Evolutionary conservation across 2,888 invertebrate species (phyloP), one percentile per base, ranked within the genome.

Genomic region (Deilephila porcellus): DNA sequence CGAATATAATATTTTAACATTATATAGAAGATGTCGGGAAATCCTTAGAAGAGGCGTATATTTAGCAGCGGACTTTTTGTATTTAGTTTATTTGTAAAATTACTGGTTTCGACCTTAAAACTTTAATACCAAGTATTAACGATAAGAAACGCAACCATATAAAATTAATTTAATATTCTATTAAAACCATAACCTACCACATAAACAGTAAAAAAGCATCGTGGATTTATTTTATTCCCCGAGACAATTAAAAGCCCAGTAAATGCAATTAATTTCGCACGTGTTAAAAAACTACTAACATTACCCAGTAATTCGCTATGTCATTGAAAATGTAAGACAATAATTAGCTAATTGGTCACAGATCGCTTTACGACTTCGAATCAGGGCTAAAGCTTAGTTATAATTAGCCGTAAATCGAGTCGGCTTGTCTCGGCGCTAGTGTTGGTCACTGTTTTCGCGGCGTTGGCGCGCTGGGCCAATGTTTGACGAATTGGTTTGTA

Each of bases 331-430:
- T 67, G 67, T 67, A 67, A 63, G 63, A 63, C 80, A 86, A 87
- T 92, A 93, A 93, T 93, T 90, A 92, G 86, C 80, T 83, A 87
- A 93, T 93, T 93, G 86, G 93, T 91, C 92, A 93, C 93, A 93
- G 90, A 82, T 81, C 82, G 83, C 83, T 91, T 92, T 92, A 92
- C 86, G 91, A 89, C 83, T 85, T 82, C 77, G 86, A 88, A 86
- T 87, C 67, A 67, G 67, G 85, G 82, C 83, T 90, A 85, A 90
- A 91, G 91, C 88, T 90, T 90, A 92, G 91, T 91, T 88, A 90
- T 91, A 92, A 93, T 93, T 90, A 92, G 87, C 88, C 82, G 88
- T 93, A 92, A 93, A 92, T 92, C 90, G 86, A 86, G 83, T 82
- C 86, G 86, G 84, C 45, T 45, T 45, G 86, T 86, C 90, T 89